Base-by-base conservation (phyloP, 2,113 vertebrate species). In the Phalacrocorax carbo region DNA sequence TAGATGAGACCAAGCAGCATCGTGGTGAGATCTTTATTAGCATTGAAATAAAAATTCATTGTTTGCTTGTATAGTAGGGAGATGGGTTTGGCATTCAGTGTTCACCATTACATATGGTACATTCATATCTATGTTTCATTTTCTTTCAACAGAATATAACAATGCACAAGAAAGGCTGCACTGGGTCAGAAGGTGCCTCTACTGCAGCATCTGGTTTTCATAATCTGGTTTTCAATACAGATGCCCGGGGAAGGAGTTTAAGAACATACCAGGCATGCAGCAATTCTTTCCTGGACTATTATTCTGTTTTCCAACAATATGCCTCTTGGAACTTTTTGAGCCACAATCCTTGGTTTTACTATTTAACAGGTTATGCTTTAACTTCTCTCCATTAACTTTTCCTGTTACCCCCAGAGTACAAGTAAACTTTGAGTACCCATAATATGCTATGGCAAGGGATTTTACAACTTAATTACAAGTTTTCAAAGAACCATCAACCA, bases 21-120 rank as follows among this genome's bases (percentile, higher is more conserved):
- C 23, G 11, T 52, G 77, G 87, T 9, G 75, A 97, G 90, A 79
- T 95, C 70, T 95, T 94, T 93, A 96, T 96, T 94, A 95, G 93
- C 96, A 96, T 96, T 77, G 90, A 25, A 92, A 97, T 88, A 89
- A 82, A 95, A 93, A 86, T 89, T 75, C 93, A 90, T 91, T 79
- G 82, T 89, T 91, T 90, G 93, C 87, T 77, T n/a, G 76, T 9
- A 69, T 25, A 57, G 93, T 2, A 46, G 58, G 87, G 93, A 94
- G 90, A 85, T 25, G 78, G 92, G 88, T 69, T 90, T 73, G 81
- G 46, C 13, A 0, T 62, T 73, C 75, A 34, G 62, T 10, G 42
- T 30, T 90, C 58, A 32, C 68, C 1, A 2, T 23, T 62, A 34
- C 92, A 90, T 90, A 94, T 96, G 96, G 96, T 96, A 96, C 96